Evolutionary conservation across 2,113 vertebrate genomes (phyloP).

Genomic region (Ibidorhyncha struthersii): DNA sequence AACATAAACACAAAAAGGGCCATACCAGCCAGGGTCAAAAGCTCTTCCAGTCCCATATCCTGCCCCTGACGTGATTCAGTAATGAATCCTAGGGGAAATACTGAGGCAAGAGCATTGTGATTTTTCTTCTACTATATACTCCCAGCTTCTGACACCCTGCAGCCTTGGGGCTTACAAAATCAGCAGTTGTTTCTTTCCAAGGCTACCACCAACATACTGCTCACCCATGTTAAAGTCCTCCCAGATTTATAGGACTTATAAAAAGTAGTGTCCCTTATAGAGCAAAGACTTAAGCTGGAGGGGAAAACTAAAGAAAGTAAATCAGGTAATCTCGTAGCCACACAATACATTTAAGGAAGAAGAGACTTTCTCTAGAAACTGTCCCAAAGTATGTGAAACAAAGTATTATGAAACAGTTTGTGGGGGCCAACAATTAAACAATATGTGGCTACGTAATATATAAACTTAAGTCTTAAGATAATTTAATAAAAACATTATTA

Average conservation of each 20-base stretch:
- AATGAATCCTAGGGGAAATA: neutral
- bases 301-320: neutral
- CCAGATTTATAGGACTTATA: neutral
- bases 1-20: neutral
- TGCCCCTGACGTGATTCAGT: neutral
- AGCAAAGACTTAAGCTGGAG: neutral
- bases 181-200: neutral
- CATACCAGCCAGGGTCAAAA: neutral
- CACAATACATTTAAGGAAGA: neutral
- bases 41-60: neutral
- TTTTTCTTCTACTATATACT: neutral
- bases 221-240: neutral
- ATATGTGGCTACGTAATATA: neutral
- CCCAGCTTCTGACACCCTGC: neutral
- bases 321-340: neutral
- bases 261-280: neutral
- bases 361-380: neutral
- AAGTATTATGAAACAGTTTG: neutral
- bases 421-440: neutral
- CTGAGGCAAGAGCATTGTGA: rapidly evolving
- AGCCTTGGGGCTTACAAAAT: neutral
- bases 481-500: neutral
- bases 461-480: neutral
- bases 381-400: neutral
- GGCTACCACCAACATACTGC: neutral